Conservation (phyloP, 2,888 invertebrate species). For the Laspeyria flexula region DNA sequence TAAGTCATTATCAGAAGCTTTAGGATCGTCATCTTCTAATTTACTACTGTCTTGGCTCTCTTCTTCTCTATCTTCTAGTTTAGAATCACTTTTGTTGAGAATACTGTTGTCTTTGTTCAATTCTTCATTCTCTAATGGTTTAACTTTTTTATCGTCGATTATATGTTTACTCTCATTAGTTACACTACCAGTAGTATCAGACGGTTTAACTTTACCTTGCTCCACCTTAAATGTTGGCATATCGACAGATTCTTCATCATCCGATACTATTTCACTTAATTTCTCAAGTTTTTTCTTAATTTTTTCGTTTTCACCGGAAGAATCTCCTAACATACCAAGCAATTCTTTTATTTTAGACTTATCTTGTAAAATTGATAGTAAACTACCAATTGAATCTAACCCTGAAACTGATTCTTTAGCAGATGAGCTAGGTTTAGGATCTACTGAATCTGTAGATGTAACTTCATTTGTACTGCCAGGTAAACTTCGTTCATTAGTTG, state of each 20-base stretch:
- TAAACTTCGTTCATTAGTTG: slow-evolving; percentile 38
- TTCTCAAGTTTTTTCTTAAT: slow-evolving; percentile 86
- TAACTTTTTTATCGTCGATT: slow-evolving; percentile 1
- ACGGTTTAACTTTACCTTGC: slow-evolving; percentile 4
- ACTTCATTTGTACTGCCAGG: slow-evolving; percentile 70
- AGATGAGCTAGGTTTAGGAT: slow-evolving; percentile 43
- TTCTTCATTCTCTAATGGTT: slow-evolving; percentile 5
- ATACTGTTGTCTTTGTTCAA: background rate
- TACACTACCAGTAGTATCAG: slow-evolving; percentile 1
- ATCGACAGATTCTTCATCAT: slow-evolving; percentile 62
- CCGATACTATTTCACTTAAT: slow-evolving; percentile 84
- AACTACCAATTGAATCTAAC: slow-evolving; percentile 63
- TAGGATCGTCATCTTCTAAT: slow-evolving; percentile 12
- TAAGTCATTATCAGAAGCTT: slow-evolving; percentile 15
- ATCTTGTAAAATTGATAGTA: slow-evolving; percentile 74
- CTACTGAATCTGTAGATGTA: slow-evolving; percentile 57
- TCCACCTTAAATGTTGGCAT: background rate
- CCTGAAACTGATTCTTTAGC: slow-evolving; percentile 43
- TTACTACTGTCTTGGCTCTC: background rate
- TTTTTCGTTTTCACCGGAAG: slow-evolving; percentile 76
- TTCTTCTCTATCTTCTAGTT: slow-evolving; percentile 11
- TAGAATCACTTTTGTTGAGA: slow-evolving; percentile 5
- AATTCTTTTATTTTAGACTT: slow-evolving; percentile 82
- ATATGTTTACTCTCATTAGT: background rate
- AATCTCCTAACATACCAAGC: slow-evolving; percentile 71